Base-by-base conservation (phyloP, 2,888 invertebrate genomes). In the Drosophila tanythrix region DNA sequence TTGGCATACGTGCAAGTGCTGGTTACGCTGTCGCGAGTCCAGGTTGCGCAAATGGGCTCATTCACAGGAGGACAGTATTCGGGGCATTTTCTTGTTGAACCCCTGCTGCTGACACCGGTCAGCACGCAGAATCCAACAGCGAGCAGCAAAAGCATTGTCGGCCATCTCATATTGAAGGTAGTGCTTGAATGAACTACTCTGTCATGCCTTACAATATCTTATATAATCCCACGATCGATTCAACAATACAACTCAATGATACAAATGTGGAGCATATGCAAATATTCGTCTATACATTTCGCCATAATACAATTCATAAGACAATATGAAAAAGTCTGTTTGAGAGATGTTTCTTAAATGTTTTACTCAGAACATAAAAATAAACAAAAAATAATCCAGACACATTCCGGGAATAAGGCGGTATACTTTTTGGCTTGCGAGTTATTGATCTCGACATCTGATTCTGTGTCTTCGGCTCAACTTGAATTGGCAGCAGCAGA, bases 311-410 rank as follows among this genome's bases (percentile, higher is more conserved):
- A 13, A 21, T 46, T 13, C 21, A 21, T 1, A 21, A 21, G 11
- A 21, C 43, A 43, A 11, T 11, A 43, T 21, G 6, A 43, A 40
- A 6, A 2, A 11, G n/a, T 5, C 21, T 43, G 6, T 1, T 46
- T 21, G 0, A 13, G 1, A 46, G 43, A 21, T 3, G 4, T n/a
- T n/a, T n/a, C n/a, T n/a, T 4, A n/a, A n/a, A n/a, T 1, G 0
- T 7, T 43, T 21, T 6, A 21, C 13, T 13, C 21, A 21, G 21
- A 3, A 43, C 13, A 43, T 13, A 43, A 21, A 11, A 21, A 4
- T 27, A 1, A 7, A 29, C 7, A 29, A 1, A 7, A 29, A 29
- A 29, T 29, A 29, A 29, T 29, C 29, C 29, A 29, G 29, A 29
- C 29, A 29, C 29, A 29, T 29, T 29, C 7, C 7, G 29, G 29